Conservation (phyloP, 64 coral and sea anemone species). For the Anthopleura sola region DNA sequence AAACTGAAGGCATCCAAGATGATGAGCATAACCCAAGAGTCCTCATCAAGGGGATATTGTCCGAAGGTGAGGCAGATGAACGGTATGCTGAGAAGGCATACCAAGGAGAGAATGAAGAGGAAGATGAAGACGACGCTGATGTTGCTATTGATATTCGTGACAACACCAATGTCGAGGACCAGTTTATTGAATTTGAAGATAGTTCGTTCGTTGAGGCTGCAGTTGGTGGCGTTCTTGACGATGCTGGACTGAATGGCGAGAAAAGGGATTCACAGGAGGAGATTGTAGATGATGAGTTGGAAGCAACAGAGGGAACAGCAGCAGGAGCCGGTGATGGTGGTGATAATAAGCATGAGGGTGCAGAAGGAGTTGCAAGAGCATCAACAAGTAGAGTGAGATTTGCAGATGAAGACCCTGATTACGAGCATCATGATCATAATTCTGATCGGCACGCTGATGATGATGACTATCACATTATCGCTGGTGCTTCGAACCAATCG, state of each 20-base stretch:
- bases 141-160: constrained; percentile 16
- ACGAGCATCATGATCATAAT: not conserved
- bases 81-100: not conserved
- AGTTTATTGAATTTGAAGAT: constrained; percentile 19
- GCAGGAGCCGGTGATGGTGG: not conserved
- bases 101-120: constrained; percentile 17
- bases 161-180: constrained; percentile 15
- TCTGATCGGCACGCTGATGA: not conserved
- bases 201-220: not conserved
- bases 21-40: not conserved
- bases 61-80: not conserved
- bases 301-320: not conserved
- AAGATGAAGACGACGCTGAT: not conserved
- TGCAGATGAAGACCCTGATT: not conserved
- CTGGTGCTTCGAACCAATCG: not conserved
- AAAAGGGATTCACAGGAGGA: not conserved
- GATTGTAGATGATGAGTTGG: not conserved
- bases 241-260: not conserved
- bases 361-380: no score
- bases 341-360: not conserved
- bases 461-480: not conserved
- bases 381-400: constrained; percentile 6
- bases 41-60: not conserved
- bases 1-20: not conserved
- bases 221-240: not conserved